These are phyloP conservation scores for Aspidoscelis tigris DNA, from an alignment of 2,113 vertebrate genomes.

Conservation along the genomic window DNA sequence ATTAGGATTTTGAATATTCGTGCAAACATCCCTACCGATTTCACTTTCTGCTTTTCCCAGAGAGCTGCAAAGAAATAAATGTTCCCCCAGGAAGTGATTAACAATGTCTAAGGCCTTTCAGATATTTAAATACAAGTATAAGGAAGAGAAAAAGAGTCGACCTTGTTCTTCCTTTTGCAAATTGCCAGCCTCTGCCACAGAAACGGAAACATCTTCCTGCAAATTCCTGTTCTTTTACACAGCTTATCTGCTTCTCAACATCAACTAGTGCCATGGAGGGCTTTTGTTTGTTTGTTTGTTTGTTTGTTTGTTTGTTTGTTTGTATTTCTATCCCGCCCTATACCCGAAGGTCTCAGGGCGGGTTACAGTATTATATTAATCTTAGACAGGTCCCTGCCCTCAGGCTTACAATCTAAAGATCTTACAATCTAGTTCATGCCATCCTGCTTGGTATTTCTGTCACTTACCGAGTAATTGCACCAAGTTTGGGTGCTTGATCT, in stretches of 20 bases:
- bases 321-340: no score
- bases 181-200: slow-evolving; percentile 52
- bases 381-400: no score
- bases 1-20: no score
- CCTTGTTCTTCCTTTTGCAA: slow-evolving; percentile 45
- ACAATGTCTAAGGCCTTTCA: slow-evolving; percentile 48
- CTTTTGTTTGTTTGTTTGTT: no score
- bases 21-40: no score
- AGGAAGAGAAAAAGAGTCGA: neutral
- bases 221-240: slow-evolving; percentile 51
- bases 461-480: slow-evolving; percentile 94
- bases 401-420: no score
- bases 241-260: slow-evolving; percentile 50
- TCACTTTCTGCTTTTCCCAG: no score
- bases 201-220: slow-evolving; percentile 41
- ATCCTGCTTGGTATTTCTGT: slow-evolving; percentile 42
- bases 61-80: neutral
- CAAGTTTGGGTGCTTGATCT: slow-evolving; percentile 98
- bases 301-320: no score
- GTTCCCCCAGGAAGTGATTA: slow-evolving; percentile 45
- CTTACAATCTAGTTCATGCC: slow-evolving; percentile 43
- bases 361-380: no score
- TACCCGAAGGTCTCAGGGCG: no score
- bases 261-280: slow-evolving; percentile 45
- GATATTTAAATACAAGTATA: slow-evolving; percentile 40